phyloP scores from a whole-genome alignment of 2,113 vertebrate genomes.

The Crotalus horridus region DNA sequence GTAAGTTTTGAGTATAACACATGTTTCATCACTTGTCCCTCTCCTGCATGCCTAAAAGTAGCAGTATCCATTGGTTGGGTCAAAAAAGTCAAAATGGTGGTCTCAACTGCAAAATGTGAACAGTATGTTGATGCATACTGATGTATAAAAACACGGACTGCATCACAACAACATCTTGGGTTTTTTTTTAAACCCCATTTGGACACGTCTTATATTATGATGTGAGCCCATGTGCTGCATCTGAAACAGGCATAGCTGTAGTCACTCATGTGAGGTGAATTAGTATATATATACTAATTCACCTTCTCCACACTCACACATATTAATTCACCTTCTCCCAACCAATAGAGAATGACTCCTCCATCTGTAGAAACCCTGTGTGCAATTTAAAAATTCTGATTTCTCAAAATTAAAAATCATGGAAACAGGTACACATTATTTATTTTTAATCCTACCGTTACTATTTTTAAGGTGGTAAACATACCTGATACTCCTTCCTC shows the following conservation, averaged over 20 bases:
- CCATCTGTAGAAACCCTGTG: not conserved
- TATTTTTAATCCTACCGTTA: not conserved
- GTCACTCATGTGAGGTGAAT: not conserved
- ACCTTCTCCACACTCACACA: too few species aligned
- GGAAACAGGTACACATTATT: not conserved
- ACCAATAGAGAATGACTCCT: not conserved
- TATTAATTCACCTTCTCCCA: not conserved
- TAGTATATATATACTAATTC: too few species aligned
- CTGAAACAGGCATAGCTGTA: not conserved
- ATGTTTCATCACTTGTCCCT: not conserved
- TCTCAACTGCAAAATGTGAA: not conserved
- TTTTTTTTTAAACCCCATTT: not conserved
- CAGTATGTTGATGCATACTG: not conserved
- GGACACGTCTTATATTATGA: not conserved
- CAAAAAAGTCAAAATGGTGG: not conserved
- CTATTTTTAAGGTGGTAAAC: not conserved
- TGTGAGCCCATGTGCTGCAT: not conserved
- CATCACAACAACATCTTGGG: not conserved
- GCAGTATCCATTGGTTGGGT: not conserved
- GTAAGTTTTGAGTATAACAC: not conserved
- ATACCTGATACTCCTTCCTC: not conserved
- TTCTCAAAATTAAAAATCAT: not conserved
- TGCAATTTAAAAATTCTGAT: not conserved
- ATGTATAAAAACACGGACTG: not conserved
- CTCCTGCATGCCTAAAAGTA: not conserved